Evolutionary conservation across 2,797 vertebrate species (phyloP).

Genomic region (Otus scops): DNA sequence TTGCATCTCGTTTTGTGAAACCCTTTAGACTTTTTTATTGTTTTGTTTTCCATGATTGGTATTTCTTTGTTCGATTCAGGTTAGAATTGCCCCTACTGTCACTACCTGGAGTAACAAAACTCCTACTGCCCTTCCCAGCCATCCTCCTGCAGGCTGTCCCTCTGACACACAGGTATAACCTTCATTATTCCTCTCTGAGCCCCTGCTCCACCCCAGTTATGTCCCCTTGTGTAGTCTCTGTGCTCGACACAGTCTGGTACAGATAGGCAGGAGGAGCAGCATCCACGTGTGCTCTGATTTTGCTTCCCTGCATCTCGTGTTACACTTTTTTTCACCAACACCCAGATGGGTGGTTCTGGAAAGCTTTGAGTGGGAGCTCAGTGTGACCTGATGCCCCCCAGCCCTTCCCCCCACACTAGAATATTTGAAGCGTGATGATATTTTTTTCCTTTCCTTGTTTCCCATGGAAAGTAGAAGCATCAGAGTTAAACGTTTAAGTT

Average conservation of each 20-base stretch:
- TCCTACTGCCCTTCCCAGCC: constrained; percentile 95
- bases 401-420: not conserved
- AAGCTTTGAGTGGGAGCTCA: not conserved
- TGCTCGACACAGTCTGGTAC: constrained; percentile 17
- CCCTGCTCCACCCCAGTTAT: constrained; percentile 41
- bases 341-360: not conserved
- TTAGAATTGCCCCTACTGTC: constrained; percentile 96
- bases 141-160: constrained; percentile 86
- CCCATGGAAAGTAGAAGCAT: not conserved
- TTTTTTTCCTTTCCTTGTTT: constrained; percentile 1
- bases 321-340: not conserved
- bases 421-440: not conserved
- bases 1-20: constrained; percentile 54
- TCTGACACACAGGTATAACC: constrained; percentile 92
- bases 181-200: constrained; percentile 75
- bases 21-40: constrained; percentile 34
- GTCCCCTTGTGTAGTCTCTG: not conserved
- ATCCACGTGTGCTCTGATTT: not conserved
- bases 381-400: not conserved
- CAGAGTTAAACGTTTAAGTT: not conserved
- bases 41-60: constrained; percentile 84
- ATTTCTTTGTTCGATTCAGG: constrained; percentile 93
- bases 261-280: not conserved
- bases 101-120: constrained; percentile 99
- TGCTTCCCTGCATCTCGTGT: not conserved